Conservation (phyloP, 2,888 invertebrate species). For the Heliconius ethilla region DNA sequence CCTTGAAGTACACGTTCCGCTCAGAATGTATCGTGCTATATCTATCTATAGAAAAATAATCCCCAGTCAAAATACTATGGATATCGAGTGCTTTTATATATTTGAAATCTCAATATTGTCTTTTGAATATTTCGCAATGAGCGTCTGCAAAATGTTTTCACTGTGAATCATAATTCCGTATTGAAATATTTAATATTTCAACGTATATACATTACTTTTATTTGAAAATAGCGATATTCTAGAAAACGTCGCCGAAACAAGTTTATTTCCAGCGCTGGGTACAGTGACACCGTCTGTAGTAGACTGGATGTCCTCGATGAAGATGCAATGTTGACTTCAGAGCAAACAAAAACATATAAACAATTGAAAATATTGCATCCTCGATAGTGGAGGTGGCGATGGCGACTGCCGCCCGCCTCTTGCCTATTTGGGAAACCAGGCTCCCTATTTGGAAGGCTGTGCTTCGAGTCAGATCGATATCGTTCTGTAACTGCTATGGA, state of each 20-base stretch:
- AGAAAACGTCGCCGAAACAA: constrained; percentile 46
- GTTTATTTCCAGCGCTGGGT: constrained; percentile 47
- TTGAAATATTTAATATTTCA: constrained; percentile 26
- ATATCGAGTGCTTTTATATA: constrained; percentile 14
- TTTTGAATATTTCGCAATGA: not conserved
- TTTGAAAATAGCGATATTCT: constrained; percentile 44
- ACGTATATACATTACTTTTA: constrained; percentile 26
- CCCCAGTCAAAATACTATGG: constrained; percentile 31
- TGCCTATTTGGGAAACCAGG: constrained; percentile 75
- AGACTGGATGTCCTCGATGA: constrained; percentile 58
- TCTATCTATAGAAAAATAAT: constrained; percentile 37
- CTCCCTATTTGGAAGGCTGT: constrained; percentile 80
- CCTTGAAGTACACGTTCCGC: constrained; percentile 44
- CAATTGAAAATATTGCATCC: constrained; percentile 75
- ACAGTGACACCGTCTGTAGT: constrained; percentile 50
- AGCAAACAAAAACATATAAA: constrained; percentile 65
- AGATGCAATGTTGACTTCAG: constrained; percentile 60
- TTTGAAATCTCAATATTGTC: constrained; percentile 29
- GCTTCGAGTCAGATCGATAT: constrained; percentile 75
- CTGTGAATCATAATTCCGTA: constrained; percentile 3
- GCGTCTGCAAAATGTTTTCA: not conserved
- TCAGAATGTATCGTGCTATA: constrained; percentile 36
- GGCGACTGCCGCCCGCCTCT: constrained; percentile 56
- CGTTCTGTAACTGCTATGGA: constrained; percentile 59
- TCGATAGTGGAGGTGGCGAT: constrained; percentile 60